phyloP scores from a whole-genome alignment of 2,113 vertebrate genomes.

The Pitta sordida region DNA sequence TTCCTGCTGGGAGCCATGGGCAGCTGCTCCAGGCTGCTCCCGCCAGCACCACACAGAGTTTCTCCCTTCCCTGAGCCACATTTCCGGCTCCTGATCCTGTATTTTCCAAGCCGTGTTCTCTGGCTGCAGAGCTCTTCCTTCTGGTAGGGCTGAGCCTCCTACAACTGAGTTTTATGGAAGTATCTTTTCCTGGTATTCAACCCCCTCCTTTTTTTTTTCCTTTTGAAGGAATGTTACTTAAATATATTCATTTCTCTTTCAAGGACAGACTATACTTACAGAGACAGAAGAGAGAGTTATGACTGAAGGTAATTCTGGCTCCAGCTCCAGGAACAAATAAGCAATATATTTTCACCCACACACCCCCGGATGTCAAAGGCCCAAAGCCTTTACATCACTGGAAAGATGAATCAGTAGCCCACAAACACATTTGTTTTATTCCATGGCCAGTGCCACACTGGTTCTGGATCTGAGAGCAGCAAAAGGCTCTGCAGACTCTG shows the following conservation, averaged over 20 bases:
- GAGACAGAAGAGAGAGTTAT: not conserved
- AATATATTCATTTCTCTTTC: not conserved
- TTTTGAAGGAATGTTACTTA: not conserved
- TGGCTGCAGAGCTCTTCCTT: not conserved
- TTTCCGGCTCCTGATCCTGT: not conserved
- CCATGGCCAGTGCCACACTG: accelerated
- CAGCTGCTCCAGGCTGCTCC: not conserved
- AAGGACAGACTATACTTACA: not conserved
- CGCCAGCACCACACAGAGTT: accelerated
- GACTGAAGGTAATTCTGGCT: not conserved
- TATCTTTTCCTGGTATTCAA: not conserved
- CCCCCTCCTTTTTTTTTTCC: not conserved
- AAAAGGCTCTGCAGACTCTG: not conserved
- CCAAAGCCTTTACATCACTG: not conserved
- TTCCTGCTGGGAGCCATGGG: not conserved
- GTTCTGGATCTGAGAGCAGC: not conserved
- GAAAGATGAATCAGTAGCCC: not conserved
- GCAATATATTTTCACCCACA: not conserved
- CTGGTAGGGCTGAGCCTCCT: not conserved
- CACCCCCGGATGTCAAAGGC: not conserved
- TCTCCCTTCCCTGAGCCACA: not conserved
- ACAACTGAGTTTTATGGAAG: not conserved
- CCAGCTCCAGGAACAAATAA: not conserved
- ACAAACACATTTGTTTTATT: not conserved
- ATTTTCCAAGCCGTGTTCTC: not conserved